These are phyloP conservation scores for Diceros bicornis DNA, from an alignment of 2,797 vertebrate species.

Conservation along the genomic window DNA sequence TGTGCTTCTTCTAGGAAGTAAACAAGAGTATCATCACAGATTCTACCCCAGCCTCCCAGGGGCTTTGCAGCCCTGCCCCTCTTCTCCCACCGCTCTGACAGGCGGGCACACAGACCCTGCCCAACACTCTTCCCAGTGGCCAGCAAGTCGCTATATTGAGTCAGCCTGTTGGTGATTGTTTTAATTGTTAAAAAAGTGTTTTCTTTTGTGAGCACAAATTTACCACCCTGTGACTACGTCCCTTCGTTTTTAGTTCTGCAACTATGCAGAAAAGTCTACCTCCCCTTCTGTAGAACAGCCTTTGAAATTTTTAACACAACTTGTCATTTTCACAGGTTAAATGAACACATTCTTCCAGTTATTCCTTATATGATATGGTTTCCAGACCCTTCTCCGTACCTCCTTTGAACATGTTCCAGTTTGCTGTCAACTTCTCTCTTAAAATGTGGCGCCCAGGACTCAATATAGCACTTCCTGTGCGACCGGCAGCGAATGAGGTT, in stretches of 20 bases:
- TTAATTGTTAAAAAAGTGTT: slow-evolving; percentile 32
- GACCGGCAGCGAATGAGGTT: not conserved
- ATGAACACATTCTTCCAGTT: slow-evolving; percentile 58
- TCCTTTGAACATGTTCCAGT: slow-evolving; percentile 75
- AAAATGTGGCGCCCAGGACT: slow-evolving; percentile 60
- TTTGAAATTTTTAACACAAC: slow-evolving; percentile 70
- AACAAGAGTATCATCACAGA: not conserved
- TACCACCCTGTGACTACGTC: not conserved
- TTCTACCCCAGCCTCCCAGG: not conserved
- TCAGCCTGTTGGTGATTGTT: not conserved
- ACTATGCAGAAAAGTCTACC: not conserved
- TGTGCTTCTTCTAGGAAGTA: not conserved
- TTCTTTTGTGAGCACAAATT: not conserved
- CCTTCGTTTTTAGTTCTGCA: not conserved
- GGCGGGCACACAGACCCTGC: not conserved
- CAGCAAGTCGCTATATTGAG: not conserved
- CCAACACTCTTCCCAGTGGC: not conserved
- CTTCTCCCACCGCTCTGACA: not conserved
- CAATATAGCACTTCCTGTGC: slow-evolving; percentile 30
- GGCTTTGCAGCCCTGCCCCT: no score
- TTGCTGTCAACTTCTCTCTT: slow-evolving; percentile 72
- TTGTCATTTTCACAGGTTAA: slow-evolving; percentile 67
- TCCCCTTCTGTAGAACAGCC: not conserved
- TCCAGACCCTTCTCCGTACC: slow-evolving; percentile 60
- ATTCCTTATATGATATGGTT: slow-evolving; percentile 65